Percentiles rank a stretch among this genome's conserved stretches.
phyloP scores from a whole-genome alignment of 2,797 vertebrate species.

The Squalus acanthias region DNA sequence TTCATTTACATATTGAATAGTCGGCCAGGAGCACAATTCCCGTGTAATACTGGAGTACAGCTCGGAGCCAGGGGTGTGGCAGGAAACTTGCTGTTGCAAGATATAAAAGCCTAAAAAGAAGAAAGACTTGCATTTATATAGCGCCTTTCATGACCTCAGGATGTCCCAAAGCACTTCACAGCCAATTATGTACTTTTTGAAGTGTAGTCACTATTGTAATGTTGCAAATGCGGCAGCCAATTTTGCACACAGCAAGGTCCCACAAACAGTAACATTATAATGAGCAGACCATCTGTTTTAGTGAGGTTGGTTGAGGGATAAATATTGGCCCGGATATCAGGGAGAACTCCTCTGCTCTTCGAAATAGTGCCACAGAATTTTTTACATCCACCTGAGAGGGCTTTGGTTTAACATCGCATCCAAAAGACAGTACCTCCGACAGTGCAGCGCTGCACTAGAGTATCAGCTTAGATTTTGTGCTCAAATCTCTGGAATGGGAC shows the following conservation, averaged over 20 bases:
- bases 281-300: background rate
- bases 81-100: background rate
- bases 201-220: too few relatives aligned
- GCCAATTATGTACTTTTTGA: too few relatives aligned
- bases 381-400: too few relatives aligned
- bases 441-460: background rate
- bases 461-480: too few relatives aligned
- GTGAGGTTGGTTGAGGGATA: background rate
- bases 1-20: background rate
- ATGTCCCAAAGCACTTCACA: too few relatives aligned
- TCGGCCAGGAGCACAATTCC: background rate
- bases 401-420: background rate
- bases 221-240: too few relatives aligned
- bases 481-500: background rate
- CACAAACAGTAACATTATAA: background rate
- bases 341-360: background rate
- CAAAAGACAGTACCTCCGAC: background rate
- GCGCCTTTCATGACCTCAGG: too few relatives aligned
- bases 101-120: background rate
- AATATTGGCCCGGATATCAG: background rate
- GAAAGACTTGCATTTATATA: too few relatives aligned
- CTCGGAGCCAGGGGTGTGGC: background rate
- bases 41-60: background rate
- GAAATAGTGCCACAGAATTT: background rate
- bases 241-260: background rate